Evolutionary conservation across 1,140 invertebrate genomes (phyloP).

Genomic region (Parapsyche elsis): DNA sequence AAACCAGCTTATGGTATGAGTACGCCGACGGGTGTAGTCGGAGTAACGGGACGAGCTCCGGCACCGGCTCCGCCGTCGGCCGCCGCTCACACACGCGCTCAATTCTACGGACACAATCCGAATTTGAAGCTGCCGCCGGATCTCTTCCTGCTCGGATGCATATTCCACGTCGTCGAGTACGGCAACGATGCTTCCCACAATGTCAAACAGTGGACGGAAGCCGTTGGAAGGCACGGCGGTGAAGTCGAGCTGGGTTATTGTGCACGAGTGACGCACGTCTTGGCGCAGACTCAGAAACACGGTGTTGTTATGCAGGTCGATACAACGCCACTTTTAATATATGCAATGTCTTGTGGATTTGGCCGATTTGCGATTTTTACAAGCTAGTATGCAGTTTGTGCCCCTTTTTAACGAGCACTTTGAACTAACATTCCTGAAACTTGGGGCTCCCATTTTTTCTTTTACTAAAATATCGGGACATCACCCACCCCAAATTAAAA

Average conservation of each 20-base stretch:
- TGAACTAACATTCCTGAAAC: too few relatives aligned
- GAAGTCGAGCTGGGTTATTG: conserved; percentile 89
- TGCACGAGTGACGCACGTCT: conserved; percentile 87
- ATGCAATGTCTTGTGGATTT: too few relatives aligned
- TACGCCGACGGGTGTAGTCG: conserved; percentile 50
- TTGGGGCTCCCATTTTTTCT: too few relatives aligned
- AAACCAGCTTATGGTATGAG: conserved; percentile 31
- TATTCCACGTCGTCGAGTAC: conserved; percentile 88
- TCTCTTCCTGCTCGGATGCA: conserved; percentile 90
- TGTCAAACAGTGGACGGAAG: conserved; percentile 79
- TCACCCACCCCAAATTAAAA: too few relatives aligned
- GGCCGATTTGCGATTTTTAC: too few relatives aligned
- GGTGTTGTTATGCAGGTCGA: conserved; percentile 87
- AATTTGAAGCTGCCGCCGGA: conserved; percentile 88
- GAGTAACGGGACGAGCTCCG: conserved; percentile 58
- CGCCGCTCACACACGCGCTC: conserved; percentile 71
- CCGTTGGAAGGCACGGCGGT: conserved; percentile 88
- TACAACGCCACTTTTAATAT: too few relatives aligned
- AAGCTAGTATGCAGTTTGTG: too few relatives aligned
- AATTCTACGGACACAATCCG: conserved; percentile 89
- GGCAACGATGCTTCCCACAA: conserved; percentile 71
- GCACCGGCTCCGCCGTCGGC: conserved; percentile 60
- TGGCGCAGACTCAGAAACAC: conserved; percentile 90
- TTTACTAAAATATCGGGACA: too few relatives aligned
- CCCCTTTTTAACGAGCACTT: too few relatives aligned